A percentile compares a stretch with the other conserved stretches of the same genome.
Conservation (phyloP, 2,888 invertebrate species). For the Chalcis sispes region DNA sequence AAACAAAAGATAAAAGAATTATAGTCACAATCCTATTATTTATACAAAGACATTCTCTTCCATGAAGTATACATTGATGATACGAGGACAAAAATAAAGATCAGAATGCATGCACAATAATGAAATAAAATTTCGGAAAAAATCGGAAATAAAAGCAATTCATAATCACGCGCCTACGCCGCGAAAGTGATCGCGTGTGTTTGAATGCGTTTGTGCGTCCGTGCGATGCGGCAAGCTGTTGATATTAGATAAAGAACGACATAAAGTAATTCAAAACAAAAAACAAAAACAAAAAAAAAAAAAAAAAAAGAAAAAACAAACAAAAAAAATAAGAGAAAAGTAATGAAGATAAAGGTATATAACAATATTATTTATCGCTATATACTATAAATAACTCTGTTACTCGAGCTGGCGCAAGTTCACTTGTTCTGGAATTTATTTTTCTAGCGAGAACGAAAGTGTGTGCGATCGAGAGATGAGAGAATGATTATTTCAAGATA, state of each 20-base stretch:
- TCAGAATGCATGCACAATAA: background rate
- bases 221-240: conserved; percentile 31
- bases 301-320: too few species aligned
- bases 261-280: background rate
- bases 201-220: conserved; percentile 53
- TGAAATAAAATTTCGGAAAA: background rate
- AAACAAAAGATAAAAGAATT: too few species aligned
- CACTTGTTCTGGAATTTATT: conserved; percentile 61
- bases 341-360: background rate
- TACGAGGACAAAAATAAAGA: too few species aligned
- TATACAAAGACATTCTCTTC: too few species aligned
- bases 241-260: too few species aligned
- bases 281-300: conserved; percentile 13
- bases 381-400: conserved; percentile 52
- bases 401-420: conserved; percentile 62
- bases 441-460: conserved; percentile 46
- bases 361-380: conserved; percentile 58
- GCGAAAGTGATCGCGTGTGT: conserved; percentile 57
- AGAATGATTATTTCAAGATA: conserved; percentile 42
- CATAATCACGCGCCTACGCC: conserved; percentile 58
- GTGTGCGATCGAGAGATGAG: too few species aligned
- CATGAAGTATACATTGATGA: too few species aligned
- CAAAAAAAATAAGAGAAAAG: too few species aligned
- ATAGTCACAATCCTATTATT: too few species aligned
- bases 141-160: conserved; percentile 18